Conservation (phyloP, 92 coral and sea anemone species). For the Bergia puertoricense region DNA sequence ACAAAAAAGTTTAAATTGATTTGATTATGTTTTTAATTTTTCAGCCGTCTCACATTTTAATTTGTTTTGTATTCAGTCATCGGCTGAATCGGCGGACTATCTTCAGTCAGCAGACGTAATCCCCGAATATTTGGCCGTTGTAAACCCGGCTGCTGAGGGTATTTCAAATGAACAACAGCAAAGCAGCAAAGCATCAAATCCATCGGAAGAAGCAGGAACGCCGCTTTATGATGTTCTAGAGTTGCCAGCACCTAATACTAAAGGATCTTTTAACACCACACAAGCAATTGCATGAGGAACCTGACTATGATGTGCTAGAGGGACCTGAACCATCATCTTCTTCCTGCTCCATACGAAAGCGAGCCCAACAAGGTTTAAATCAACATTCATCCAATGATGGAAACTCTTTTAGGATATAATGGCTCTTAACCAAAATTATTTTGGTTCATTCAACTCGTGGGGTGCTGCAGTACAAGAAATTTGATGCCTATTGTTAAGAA, state of each 20-base stretch:
- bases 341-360: constrained; percentile 13
- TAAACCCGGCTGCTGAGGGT: constrained; percentile 23
- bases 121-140: constrained; percentile 19
- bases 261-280: neutral
- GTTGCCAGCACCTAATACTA: neutral
- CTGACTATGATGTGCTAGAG: constrained; percentile 40
- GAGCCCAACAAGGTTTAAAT: neutral
- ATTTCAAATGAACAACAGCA: neutral
- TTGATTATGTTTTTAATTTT: no score
- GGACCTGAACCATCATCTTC: neutral
- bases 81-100: constrained; percentile 16
- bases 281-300: neutral
- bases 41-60: neutral
- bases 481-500: neutral
- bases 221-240: constrained; percentile 26
- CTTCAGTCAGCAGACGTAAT: constrained; percentile 25
- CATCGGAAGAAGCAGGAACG: neutral
- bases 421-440: neutral
- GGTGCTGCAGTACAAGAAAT: neutral
- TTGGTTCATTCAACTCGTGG: neutral
- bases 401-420: constrained; percentile 16
- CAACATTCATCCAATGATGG: neutral
- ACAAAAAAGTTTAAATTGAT: no score
- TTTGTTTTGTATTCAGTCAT: neutral
- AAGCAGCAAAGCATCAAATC: neutral